phyloP scores from a whole-genome alignment of 2,797 vertebrate genomes.

The Hydrolagus colliei region DNA sequence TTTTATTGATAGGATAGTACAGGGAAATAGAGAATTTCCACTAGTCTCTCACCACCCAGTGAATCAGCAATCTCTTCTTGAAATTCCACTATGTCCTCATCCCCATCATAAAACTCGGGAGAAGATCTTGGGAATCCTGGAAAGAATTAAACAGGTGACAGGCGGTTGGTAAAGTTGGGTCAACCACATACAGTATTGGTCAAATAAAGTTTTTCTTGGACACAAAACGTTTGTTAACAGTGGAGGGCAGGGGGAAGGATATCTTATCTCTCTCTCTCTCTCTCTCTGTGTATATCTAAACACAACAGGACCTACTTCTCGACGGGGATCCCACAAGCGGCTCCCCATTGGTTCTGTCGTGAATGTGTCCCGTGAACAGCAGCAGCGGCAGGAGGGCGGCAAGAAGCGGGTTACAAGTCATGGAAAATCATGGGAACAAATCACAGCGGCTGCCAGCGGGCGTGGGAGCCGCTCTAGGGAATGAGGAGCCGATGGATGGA shows the following conservation, averaged over 20 bases:
- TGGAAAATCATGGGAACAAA: background rate
- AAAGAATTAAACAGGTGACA: background rate
- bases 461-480: background rate
- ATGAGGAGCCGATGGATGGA: background rate
- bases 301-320: background rate
- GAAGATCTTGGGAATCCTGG: background rate
- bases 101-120: background rate
- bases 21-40: background rate
- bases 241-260: background rate
- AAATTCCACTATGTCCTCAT: too few species aligned
- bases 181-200: too few species aligned
- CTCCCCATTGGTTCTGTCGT: background rate
- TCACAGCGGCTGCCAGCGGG: background rate
- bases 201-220: background rate
- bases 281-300: background rate
- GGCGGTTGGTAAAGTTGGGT: too few species aligned
- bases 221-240: background rate
- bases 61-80: background rate
- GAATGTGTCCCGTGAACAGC: background rate
- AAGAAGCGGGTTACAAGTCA: background rate
- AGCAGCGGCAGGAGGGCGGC: background rate
- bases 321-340: too few species aligned
- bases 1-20: too few species aligned
- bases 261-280: too few species aligned
- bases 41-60: background rate